These are phyloP conservation scores for Bagarius yarrelli DNA, from an alignment of 2,113 vertebrate genomes.

Conservation along the genomic window DNA sequence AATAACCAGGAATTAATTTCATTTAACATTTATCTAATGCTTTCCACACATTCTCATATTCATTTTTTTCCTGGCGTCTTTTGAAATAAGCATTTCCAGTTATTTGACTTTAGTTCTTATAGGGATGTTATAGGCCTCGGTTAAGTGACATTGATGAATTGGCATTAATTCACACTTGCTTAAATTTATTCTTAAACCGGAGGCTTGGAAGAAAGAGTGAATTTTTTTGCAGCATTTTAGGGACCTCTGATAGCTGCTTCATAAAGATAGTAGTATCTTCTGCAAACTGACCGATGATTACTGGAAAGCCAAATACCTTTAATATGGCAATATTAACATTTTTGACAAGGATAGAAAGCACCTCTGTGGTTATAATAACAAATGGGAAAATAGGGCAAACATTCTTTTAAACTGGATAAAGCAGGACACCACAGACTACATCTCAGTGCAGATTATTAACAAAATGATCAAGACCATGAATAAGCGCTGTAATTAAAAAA, in stretches of 20 bases:
- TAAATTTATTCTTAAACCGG: background rate
- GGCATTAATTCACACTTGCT: background rate
- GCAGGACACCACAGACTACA: conserved; percentile 81
- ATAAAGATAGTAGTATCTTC: background rate
- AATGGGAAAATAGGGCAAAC: conserved; percentile 52
- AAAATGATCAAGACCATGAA: conserved; percentile 69
- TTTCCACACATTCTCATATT: no score
- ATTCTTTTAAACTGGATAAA: conserved; percentile 79
- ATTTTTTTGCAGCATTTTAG: background rate
- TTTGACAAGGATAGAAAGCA: background rate
- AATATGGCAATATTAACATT: background rate
- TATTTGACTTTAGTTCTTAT: background rate
- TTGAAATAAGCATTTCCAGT: background rate
- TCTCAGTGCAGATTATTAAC: conserved; percentile 74
- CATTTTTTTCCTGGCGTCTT: background rate
- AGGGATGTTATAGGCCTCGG: background rate
- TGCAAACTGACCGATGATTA: background rate
- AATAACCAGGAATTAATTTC: no score
- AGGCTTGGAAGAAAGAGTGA: background rate
- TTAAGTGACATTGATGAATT: background rate
- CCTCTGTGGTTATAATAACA: background rate
- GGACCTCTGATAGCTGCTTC: background rate
- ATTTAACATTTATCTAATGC: no score
- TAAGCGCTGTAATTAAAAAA: conserved; percentile 67
- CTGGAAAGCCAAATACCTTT: no score